Evolutionary conservation across 1,140 invertebrate species (phyloP).

Genomic region (Adelges cooleyi): DNA sequence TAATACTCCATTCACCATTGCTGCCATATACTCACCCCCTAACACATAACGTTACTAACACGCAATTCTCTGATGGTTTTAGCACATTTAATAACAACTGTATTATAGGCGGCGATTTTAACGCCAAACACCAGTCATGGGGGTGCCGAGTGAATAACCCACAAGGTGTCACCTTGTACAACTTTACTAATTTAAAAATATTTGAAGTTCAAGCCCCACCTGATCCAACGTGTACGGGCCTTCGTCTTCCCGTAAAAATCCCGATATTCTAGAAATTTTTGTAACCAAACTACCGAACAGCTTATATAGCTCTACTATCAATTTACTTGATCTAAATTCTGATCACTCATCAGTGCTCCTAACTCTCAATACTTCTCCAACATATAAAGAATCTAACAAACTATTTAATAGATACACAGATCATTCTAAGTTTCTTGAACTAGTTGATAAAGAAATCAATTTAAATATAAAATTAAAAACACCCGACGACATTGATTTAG

Average conservation of each 20-base stretch:
- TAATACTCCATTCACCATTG: not conserved
- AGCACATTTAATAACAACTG: constrained; percentile 35
- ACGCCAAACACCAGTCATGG: constrained; percentile 22
- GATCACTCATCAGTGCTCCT: constrained; percentile 33
- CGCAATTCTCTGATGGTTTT: constrained; percentile 36
- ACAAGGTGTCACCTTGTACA: constrained; percentile 33
- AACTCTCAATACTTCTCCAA: constrained; percentile 3
- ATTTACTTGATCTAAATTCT: constrained; percentile 30
- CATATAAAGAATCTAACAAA: not conserved
- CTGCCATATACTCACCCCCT: constrained; percentile 25
- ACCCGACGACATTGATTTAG: not conserved
- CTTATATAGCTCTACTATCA: constrained; percentile 29
- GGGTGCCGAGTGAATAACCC: constrained; percentile 35
- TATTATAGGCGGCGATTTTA: constrained; percentile 32
- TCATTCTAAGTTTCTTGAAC: not conserved
- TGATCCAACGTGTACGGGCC: constrained; percentile 39
- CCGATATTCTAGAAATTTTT: constrained; percentile 37
- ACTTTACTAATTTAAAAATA: constrained; percentile 30
- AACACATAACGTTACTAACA: constrained; percentile 34
- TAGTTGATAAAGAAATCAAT: constrained; percentile 3
- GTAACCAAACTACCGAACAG: constrained; percentile 28
- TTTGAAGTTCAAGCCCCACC: constrained; percentile 32
- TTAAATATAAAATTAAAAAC: constrained; percentile 1
- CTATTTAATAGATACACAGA: constrained; percentile 14
- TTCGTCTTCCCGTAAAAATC: constrained; percentile 35